phyloP scores from a whole-genome alignment of 2,888 invertebrate genomes.

The Chouioia cunea region DNA sequence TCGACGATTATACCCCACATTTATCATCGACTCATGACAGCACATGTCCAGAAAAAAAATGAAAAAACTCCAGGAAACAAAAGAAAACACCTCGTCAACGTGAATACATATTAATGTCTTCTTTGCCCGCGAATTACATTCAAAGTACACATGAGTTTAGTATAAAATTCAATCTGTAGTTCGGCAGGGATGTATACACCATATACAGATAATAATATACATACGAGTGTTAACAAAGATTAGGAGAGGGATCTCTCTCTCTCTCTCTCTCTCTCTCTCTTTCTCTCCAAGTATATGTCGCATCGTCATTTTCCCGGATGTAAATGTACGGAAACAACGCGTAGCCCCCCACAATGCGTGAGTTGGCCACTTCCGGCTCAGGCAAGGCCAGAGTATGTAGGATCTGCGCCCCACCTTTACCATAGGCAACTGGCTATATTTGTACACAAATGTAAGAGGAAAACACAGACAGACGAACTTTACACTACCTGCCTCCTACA shows the following conservation, averaged over 20 bases:
- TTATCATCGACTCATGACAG: background rate
- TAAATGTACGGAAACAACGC: conserved; percentile 50
- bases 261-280: too few relatives aligned
- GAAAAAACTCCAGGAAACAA: too few relatives aligned
- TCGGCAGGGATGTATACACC: conserved; percentile 57
- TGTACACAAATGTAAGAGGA: conserved; percentile 37
- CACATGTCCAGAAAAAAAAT: too few relatives aligned
- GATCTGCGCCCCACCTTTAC: conserved; percentile 13
- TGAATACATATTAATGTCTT: conserved; percentile 19
- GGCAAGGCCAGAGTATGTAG: conserved; percentile 59
- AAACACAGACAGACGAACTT: background rate
- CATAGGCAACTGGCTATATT: conserved; percentile 2
- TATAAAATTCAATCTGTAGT: conserved; percentile 63
- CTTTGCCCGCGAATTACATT: conserved; percentile 47
- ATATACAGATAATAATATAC: background rate
- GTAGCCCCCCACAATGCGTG: conserved; percentile 49
- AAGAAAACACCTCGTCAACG: background rate
- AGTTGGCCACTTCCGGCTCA: conserved; percentile 63
- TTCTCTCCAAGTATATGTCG: background rate
- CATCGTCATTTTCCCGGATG: conserved; percentile 65
- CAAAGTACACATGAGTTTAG: background rate
- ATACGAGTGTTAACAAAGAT: too few relatives aligned
- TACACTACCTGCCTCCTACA: too few relatives aligned
- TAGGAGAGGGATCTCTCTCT: too few relatives aligned
- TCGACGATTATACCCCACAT: background rate